phyloP scores from a whole-genome alignment of 2,113 vertebrate species.

The Myrmecobius fasciatus region DNA sequence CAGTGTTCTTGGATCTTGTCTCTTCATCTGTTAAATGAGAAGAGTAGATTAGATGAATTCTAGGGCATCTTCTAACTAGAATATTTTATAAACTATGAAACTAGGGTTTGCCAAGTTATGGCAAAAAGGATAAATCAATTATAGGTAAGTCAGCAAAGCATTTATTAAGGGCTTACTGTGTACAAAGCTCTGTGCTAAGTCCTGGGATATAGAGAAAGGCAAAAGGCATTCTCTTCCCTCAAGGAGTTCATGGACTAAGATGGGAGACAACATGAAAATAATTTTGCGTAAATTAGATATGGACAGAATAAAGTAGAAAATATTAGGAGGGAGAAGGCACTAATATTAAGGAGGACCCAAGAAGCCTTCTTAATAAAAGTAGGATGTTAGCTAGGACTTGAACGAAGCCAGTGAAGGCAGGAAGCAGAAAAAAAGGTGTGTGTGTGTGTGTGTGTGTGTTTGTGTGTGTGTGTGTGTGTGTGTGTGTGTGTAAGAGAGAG shows the following conservation, averaged over 20 bases:
- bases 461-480: too few relatives aligned
- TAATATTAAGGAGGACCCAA: neutral
- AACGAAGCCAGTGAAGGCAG: neutral
- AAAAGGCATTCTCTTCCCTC: neutral
- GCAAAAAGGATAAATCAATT: neutral
- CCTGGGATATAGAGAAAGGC: neutral
- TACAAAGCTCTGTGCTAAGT: neutral
- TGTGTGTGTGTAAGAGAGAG: neutral
- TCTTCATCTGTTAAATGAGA: neutral
- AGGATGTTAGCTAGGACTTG: neutral
- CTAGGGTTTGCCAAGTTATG: neutral
- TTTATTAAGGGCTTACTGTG: neutral
- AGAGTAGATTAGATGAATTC: neutral
- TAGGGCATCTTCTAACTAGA: neutral
- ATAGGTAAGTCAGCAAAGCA: neutral
- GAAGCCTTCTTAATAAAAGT: neutral
- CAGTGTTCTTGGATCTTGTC: neutral
- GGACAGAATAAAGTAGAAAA: neutral
- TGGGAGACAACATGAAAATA: neutral
- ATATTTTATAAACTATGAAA: neutral
- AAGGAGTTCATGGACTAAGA: neutral
- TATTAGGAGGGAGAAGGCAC: neutral
- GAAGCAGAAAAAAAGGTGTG: neutral
- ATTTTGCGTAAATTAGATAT: neutral
- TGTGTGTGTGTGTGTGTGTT: too few relatives aligned